Base-by-base conservation (phyloP, 1,140 invertebrate species). In the Nasonia giraulti region DNA sequence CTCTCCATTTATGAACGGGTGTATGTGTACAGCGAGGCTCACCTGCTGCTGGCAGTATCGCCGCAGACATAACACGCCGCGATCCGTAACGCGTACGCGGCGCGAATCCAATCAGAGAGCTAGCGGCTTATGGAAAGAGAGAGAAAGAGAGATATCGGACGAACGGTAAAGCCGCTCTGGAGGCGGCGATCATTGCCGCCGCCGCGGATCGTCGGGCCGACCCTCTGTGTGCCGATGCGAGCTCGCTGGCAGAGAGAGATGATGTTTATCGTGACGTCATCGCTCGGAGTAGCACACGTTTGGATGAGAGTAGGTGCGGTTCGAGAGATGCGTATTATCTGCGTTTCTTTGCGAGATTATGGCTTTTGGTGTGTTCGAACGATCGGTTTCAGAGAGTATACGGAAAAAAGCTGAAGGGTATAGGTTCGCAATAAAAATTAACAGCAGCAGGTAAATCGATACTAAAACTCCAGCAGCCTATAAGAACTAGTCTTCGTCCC, bases 31-130 rank as follows among this genome's bases (percentile, higher is more conserved):
- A 50, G 12, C 1, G 27, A 27, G 12, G 14, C 11, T 50, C 47
- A 17, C 14, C 14, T 50, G 47, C 40, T 44, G 40, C 5, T 14
- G 12, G 12, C 10, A 47, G 12, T 47, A 47, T 12, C 40, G 40
- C 40, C 6, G 5, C 12, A 50, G 47, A 50, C 14, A 50, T 50
- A 50, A 62, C 20, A 62, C 23, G 14, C 55, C 50, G 11, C 55
- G 78, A 40, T 66, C 78, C 77, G 78, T 68, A 68, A 80, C 78
- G 76, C 78, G 76, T 27, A 47, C 74, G 74, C 74, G 17, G 77
- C 55, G 50, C 77, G 77, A 79, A 79, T 79, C 77, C 77, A 79
- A 79, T 79, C 77, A 79, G 50, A n/a, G 50, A n/a, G 62, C 77
- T 69, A 47, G 20, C n/a, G 33, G 12, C 37, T 68, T 23, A n/a